A percentile compares a stretch with the other conserved stretches of the same genome.
These are phyloP conservation scores for Panagrolaimus sp. DNA, from an alignment of 1,140 invertebrate genomes.

Conservation along the genomic window DNA sequence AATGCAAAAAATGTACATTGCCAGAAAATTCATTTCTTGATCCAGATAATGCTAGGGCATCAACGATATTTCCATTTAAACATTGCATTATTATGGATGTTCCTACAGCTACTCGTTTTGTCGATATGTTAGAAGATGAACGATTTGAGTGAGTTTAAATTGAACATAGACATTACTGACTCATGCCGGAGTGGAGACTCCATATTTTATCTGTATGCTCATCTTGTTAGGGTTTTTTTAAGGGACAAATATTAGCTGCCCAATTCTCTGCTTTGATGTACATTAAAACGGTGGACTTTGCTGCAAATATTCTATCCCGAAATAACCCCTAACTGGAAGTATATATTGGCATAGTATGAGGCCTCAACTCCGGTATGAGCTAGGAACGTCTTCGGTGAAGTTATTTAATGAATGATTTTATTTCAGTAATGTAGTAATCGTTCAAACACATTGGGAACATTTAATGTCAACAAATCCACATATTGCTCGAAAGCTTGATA, in stretches of 20 bases:
- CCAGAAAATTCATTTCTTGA: constrained; percentile 2
- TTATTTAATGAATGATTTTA: not conserved
- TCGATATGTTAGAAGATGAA: constrained; percentile 34
- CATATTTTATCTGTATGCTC: too few relatives aligned
- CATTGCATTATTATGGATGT: constrained; percentile 30
- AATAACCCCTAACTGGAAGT: too few relatives aligned
- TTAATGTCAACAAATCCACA: constrained; percentile 36
- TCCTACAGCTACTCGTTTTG: constrained; percentile 30
- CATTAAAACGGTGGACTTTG: too few relatives aligned
- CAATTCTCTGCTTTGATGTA: too few relatives aligned
- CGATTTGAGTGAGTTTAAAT: constrained; percentile 25
- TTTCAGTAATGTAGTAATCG: constrained; percentile 39
- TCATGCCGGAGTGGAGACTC: too few relatives aligned
- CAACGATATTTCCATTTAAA: constrained; percentile 15
- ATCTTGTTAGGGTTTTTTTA: too few relatives aligned
- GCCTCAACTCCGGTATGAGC: not conserved
- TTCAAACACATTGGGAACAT: constrained; percentile 38
- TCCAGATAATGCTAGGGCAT: constrained; percentile 17
- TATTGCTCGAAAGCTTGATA: constrained; percentile 29
- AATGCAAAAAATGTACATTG: constrained; percentile 16
- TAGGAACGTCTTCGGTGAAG: not conserved
- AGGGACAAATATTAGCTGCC: too few relatives aligned
- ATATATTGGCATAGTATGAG: too few relatives aligned
- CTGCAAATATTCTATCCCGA: too few relatives aligned
- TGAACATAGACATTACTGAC: too few relatives aligned